A percentile compares a stretch with the other conserved stretches of the same genome.
phyloP scores from a whole-genome alignment of 2,113 vertebrate genomes.

The Limanda limanda region DNA sequence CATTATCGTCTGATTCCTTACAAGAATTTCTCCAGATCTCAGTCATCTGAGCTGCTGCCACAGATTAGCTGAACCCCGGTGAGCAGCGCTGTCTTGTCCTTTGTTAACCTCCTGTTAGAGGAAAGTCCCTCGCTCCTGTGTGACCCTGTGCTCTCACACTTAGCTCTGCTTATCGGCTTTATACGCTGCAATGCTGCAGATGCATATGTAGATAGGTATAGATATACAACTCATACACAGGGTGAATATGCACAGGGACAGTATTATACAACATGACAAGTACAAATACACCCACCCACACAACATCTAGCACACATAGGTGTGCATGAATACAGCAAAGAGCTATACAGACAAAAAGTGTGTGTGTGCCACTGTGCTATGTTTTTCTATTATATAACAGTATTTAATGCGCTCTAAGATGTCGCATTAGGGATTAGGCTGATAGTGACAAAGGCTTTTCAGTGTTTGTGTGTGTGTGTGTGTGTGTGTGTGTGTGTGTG shows the following conservation, averaged over 20 bases:
- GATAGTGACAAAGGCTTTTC: slow-evolving; percentile 36
- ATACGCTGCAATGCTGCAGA: background rate
- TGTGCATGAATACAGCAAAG: background rate
- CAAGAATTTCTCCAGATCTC: slow-evolving; percentile 9
- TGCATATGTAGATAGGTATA: background rate
- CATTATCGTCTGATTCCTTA: slow-evolving; percentile 7
- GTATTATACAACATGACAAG: no score
- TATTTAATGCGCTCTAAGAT: slow-evolving; percentile 60
- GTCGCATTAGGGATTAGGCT: slow-evolving; percentile 50
- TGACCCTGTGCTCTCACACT: slow-evolving; percentile 5
- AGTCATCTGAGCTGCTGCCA: slow-evolving; percentile 17
- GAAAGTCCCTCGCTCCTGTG: slow-evolving; percentile 26
- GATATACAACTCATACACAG: background rate
- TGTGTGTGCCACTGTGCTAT: background rate
- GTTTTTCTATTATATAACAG: slow-evolving; percentile 56
- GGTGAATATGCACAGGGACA: background rate
- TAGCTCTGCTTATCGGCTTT: slow-evolving; percentile 30
- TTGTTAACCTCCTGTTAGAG: background rate
- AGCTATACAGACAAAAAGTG: background rate
- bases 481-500: background rate
- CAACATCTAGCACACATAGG: no score
- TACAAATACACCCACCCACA: no score
- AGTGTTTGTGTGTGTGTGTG: background rate
- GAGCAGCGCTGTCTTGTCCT: slow-evolving; percentile 3
- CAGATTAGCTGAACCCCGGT: slow-evolving; percentile 7